These are phyloP conservation scores for Cylas formicarius DNA, from an alignment of 1,140 invertebrate species.

Conservation along the genomic window DNA sequence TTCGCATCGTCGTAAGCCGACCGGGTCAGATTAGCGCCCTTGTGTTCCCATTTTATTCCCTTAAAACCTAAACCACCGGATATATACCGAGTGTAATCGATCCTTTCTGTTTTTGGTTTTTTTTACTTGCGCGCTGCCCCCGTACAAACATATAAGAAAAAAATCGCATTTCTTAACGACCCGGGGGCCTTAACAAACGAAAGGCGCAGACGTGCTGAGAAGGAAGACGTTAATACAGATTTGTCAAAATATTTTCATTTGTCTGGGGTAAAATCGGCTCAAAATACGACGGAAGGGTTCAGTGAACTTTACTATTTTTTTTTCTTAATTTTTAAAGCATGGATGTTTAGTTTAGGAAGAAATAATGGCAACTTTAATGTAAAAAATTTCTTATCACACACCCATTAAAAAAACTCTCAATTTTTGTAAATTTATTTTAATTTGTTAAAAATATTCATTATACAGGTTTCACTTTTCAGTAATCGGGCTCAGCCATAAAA, in stretches of 20 bases:
- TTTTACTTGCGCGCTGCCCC: slow-evolving; percentile 18
- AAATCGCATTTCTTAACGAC: slow-evolving; percentile 12
- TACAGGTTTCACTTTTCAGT: too few relatives aligned
- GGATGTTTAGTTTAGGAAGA: slow-evolving; percentile 9
- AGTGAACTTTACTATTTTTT: too few relatives aligned
- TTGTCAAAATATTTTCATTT: slow-evolving; percentile 26
- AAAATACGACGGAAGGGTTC: too few relatives aligned
- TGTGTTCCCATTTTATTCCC: slow-evolving; percentile 12
- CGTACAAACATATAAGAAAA: slow-evolving; percentile 10
- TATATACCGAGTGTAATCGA: slow-evolving; percentile 13
- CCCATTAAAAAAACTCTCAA: not conserved
- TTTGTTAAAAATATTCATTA: too few relatives aligned
- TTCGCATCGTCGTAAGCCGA: too few relatives aligned
- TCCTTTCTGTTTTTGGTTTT: slow-evolving; percentile 13
- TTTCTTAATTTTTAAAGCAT: slow-evolving; percentile 9
- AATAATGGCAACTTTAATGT: slow-evolving; percentile 3
- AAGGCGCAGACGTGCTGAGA: slow-evolving; percentile 8
- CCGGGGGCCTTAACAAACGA: not conserved
- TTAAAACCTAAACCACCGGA: slow-evolving; percentile 5
- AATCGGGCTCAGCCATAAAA: too few relatives aligned
- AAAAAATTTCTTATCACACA: not conserved
- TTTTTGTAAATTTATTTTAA: not conserved
- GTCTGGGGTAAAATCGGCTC: too few relatives aligned
- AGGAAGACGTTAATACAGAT: slow-evolving; percentile 18
- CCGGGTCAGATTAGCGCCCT: too few relatives aligned